Evolutionary conservation across 2,113 vertebrate genomes (phyloP).

Genomic region (Ageneiosus marmoratus): DNA sequence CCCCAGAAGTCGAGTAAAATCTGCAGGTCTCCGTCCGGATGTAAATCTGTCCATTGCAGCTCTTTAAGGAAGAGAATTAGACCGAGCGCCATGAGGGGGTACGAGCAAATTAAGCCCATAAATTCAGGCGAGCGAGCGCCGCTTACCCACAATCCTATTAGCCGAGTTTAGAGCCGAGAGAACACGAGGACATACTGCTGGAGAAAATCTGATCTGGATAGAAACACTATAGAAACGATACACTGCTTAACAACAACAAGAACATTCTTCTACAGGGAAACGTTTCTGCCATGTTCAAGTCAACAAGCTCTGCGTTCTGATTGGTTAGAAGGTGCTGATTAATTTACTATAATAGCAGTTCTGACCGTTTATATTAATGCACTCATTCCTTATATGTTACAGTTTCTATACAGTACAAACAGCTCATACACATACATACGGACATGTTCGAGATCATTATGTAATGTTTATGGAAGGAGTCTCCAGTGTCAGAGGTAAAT

Average conservation of each 20-base stretch:
- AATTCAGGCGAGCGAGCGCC: constrained; percentile 44
- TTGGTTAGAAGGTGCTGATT: not conserved
- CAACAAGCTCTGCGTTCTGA: not conserved
- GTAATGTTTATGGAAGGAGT: not conserved
- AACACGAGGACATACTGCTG: not conserved
- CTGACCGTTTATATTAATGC: not conserved
- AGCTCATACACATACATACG: not conserved
- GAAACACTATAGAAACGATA: not conserved
- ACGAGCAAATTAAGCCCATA: constrained; percentile 39
- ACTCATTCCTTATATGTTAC: not conserved
- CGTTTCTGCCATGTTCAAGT: not conserved
- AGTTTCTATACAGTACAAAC: not conserved
- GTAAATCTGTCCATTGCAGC: constrained; percentile 5
- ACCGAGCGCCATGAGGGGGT: constrained; percentile 34
- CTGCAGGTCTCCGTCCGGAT: not conserved
- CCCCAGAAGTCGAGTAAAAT: not conserved
- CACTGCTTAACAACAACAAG: not conserved
- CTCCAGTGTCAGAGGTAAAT: not conserved
- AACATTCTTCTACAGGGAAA: too few relatives aligned
- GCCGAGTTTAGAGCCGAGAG: not conserved
- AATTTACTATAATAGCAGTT: not conserved
- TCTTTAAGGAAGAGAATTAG: constrained; percentile 47
- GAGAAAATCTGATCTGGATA: not conserved
- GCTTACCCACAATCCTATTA: constrained; percentile 61
- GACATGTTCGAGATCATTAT: not conserved